Evolutionary conservation across 2,888 invertebrate species (phyloP).

Genomic region (Allolobophora icterica): DNA sequence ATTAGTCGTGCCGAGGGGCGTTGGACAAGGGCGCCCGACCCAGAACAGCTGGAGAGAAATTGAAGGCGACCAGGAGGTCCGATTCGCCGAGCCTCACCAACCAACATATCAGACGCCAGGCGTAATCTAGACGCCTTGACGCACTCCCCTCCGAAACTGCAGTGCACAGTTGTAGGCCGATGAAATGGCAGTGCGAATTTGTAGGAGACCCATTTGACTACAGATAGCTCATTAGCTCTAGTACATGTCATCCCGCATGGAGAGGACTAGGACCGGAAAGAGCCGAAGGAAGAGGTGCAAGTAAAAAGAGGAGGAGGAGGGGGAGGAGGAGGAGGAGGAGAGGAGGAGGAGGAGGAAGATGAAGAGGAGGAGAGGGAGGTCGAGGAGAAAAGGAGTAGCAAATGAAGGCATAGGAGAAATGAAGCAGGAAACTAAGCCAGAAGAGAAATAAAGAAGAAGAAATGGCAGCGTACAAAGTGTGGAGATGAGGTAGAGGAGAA

Average conservation of each 20-base stretch:
- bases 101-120: neutral
- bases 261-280: neutral
- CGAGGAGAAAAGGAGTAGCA: too few relatives aligned
- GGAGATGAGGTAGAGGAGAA: neutral
- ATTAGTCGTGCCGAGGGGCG: neutral
- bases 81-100: neutral
- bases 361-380: too few relatives aligned
- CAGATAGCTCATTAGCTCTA: neutral
- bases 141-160: too few relatives aligned
- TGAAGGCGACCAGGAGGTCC: slow-evolving; percentile 2
- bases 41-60: slow-evolving; percentile 4
- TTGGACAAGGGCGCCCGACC: neutral
- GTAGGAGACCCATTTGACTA: neutral
- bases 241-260: neutral
- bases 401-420: too few relatives aligned
- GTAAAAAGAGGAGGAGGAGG: neutral
- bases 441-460: neutral
- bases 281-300: neutral
- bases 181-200: neutral
- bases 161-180: too few relatives aligned
- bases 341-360: too few relatives aligned
- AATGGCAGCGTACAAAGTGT: too few relatives aligned
- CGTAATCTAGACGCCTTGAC: neutral
- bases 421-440: neutral
- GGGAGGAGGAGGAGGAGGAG: neutral